phyloP scores from a whole-genome alignment of 1,140 invertebrate species.

The Drosophila ficusphila region DNA sequence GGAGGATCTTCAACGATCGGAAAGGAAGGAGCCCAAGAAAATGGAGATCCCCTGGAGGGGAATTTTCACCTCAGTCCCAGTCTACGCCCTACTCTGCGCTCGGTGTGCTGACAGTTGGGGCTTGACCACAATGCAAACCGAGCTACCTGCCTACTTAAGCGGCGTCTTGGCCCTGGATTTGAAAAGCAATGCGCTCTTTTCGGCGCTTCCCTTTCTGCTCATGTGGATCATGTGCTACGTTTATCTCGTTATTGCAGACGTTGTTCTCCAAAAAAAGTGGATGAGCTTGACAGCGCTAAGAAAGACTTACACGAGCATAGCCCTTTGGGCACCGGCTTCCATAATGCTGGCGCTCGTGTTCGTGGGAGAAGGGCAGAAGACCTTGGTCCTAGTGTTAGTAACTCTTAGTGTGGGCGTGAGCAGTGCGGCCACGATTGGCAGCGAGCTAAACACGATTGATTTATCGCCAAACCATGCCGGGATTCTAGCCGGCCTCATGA shows the following conservation, averaged over 20 bases:
- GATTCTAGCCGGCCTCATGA: constrained; percentile 88
- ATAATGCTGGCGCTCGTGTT: constrained; percentile 88
- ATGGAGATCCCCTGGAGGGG: constrained; percentile 88
- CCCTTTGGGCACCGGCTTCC: constrained; percentile 86
- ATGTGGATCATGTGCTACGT: constrained; percentile 89
- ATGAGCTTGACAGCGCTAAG: constrained; percentile 85
- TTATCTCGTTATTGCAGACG: constrained; percentile 88
- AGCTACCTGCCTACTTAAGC: constrained; percentile 96
- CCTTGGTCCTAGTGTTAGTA: constrained; percentile 86
- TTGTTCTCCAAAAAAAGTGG: constrained; percentile 85
- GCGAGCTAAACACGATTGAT: constrained; percentile 89
- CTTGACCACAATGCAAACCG: constrained; percentile 95
- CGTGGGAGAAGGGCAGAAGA: constrained; percentile 84
- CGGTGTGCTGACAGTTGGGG: constrained; percentile 97
- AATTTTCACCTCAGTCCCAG: constrained; percentile 92
- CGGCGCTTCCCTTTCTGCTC: constrained; percentile 92
- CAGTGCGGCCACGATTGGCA: constrained; percentile 90
- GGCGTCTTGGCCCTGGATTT: constrained; percentile 92
- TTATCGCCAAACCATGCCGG: constrained; percentile 91
- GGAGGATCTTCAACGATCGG: constrained; percentile 50
- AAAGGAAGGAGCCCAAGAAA: constrained; percentile 28
- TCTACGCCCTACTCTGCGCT: constrained; percentile 93
- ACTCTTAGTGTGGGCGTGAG: constrained; percentile 91
- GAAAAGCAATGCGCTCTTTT: constrained; percentile 88
- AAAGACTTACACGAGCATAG: constrained; percentile 89